Percentiles rank a stretch among this genome's conserved stretches.
Conservation (phyloP, 2,797 vertebrate genomes). For the Labeo calbasu region DNA sequence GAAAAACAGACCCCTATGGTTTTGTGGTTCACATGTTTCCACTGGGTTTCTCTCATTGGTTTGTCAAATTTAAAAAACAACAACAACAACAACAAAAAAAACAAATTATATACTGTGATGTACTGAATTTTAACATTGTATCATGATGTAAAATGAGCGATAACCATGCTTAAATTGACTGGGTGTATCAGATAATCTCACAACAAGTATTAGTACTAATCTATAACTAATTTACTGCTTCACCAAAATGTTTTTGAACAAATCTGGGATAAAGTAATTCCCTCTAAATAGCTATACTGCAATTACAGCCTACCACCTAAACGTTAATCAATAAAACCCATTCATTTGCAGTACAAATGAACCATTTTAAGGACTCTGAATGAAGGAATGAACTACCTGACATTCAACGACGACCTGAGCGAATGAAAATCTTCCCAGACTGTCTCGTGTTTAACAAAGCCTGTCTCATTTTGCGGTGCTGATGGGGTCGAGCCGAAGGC, state of each 20-base stretch:
- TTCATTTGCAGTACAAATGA: neutral
- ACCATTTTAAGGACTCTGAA: neutral
- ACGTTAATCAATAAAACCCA: neutral
- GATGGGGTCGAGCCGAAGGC: slow-evolving; percentile 10
- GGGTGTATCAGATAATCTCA: neutral
- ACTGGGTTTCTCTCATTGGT: too few species aligned
- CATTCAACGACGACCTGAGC: neutral
- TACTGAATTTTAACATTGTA: neutral
- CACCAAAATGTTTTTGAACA: neutral
- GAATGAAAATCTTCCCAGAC: slow-evolving; percentile 24
- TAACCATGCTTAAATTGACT: too few species aligned
- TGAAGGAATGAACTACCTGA: slow-evolving; percentile 9
- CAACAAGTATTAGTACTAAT: neutral
- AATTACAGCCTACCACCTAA: neutral
- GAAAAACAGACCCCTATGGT: too few species aligned
- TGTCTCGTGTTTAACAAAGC: slow-evolving; percentile 28
- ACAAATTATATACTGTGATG: neutral
- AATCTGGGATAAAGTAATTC: neutral
- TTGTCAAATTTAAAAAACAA: too few species aligned
- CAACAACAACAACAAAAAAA: too few species aligned
- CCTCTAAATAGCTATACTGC: neutral
- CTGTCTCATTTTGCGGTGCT: neutral
- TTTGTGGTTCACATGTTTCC: too few species aligned
- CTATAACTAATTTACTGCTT: neutral
- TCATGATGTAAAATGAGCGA: neutral